Conservation (phyloP, 1,140 invertebrate species). For the Gryllus bimaculatus region DNA sequence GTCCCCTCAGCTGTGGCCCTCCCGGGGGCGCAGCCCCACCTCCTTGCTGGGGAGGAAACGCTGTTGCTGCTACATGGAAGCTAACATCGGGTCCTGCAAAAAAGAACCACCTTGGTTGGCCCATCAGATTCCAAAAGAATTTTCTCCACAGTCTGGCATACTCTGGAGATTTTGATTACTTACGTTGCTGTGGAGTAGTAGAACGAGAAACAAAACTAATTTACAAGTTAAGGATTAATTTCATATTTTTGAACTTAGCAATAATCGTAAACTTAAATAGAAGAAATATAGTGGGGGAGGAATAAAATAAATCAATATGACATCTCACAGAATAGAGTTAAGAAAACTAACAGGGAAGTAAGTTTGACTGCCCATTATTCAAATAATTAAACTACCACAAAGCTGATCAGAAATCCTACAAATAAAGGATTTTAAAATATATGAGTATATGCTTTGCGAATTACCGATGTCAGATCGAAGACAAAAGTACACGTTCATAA, state of each 20-base stretch:
- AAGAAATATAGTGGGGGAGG: not conserved
- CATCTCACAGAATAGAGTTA: not conserved
- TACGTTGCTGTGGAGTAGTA: not conserved
- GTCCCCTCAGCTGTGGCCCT: constrained; percentile 8
- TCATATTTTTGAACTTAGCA: not conserved
- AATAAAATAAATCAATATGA: not conserved
- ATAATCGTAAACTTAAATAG: not conserved
- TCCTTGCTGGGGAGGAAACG: constrained; percentile 17
- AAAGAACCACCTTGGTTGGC: not conserved
- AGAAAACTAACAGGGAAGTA: not conserved
- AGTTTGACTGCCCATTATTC: no score
- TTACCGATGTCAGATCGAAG: no score
- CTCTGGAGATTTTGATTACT: not conserved
- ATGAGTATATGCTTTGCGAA: no score
- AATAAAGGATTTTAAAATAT: no score
- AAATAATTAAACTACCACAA: no score
- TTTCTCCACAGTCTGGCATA: no score
- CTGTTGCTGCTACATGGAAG: constrained; percentile 17
- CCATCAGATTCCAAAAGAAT: no score
- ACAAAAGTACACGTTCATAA: no score
- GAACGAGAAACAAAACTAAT: not conserved
- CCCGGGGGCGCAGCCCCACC: constrained; percentile 14
- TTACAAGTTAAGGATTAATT: not conserved
- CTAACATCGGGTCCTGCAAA: constrained; percentile 18
- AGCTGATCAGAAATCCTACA: no score